Conservation (phyloP, 2,888 invertebrate genomes). For the Epiblema foenella region DNA sequence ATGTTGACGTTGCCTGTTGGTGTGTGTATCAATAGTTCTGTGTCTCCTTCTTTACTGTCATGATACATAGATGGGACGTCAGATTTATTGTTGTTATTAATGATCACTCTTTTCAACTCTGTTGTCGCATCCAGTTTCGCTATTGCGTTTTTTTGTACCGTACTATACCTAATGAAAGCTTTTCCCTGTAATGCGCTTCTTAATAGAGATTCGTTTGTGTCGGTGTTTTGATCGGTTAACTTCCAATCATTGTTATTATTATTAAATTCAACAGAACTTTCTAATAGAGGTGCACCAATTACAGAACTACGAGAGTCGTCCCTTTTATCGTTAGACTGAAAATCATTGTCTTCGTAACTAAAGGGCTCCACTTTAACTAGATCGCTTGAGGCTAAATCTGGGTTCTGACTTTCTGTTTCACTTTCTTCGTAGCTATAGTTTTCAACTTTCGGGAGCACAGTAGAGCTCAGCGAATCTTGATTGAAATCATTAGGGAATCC, state of each 20-base stretch:
- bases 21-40: constrained; percentile 74
- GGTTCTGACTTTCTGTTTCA: constrained; percentile 90
- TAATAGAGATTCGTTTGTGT: constrained; percentile 89
- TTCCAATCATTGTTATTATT: constrained; percentile 94
- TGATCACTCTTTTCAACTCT: constrained; percentile 74
- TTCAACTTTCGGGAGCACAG: constrained; percentile 88
- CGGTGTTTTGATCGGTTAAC: constrained; percentile 89
- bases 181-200: constrained; percentile 94
- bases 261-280: constrained; percentile 83
- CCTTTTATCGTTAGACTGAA: constrained; percentile 73
- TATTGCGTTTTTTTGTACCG: constrained; percentile 81
- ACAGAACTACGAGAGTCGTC: constrained; percentile 74
- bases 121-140: constrained; percentile 72
- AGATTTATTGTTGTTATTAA: constrained; percentile 79
- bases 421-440: constrained; percentile 91
- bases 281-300: constrained; percentile 83
- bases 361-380: constrained; percentile 80
- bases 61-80: constrained; percentile 85
- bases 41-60: constrained; percentile 70
- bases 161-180: constrained; percentile 85
- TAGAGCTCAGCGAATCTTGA: constrained; percentile 82
- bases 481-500: constrained; percentile 85
- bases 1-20: constrained; percentile 76
- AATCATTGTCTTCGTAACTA: constrained; percentile 74
- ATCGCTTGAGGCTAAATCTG: constrained; percentile 87